These are phyloP conservation scores for Tethya wilhelma DNA, from an alignment of 37 sponge, comb jelly and placozoan species.

Conservation along the genomic window DNA sequence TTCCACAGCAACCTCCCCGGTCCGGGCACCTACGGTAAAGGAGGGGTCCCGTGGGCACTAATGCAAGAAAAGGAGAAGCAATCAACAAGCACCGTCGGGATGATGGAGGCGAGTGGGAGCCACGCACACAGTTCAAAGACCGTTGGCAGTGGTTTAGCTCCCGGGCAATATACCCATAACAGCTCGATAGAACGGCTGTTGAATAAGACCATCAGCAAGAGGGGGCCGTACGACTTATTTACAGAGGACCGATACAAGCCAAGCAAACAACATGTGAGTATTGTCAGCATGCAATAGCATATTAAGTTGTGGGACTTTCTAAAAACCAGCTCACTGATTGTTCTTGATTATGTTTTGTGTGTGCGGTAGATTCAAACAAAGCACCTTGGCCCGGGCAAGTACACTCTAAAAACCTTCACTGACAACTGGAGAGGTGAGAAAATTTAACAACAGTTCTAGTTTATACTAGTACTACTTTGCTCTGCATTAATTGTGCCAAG, in stretches of 20 bases:
- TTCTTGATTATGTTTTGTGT: not conserved
- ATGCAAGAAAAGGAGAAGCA: conserved; percentile 67
- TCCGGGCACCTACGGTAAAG: conserved; percentile 86
- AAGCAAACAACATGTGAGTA: conserved; percentile 37
- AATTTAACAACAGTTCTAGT: too few relatives aligned
- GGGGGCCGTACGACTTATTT: conserved; percentile 96
- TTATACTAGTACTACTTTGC: too few relatives aligned
- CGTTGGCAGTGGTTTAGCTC: conserved; percentile 81
- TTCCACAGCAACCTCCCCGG: conserved; percentile 42
- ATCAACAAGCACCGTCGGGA: conserved; percentile 82
- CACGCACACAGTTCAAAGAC: not conserved
- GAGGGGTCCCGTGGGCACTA: conserved; percentile 72
- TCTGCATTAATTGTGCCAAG: too few relatives aligned
- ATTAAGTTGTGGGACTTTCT: not conserved
- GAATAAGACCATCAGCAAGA: conserved; percentile 73
- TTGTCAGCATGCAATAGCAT: not conserved
- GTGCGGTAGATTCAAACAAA: conserved; percentile 33
- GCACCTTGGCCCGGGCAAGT: conserved; percentile 91
- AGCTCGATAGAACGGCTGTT: conserved; percentile 76
- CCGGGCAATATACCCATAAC: conserved; percentile 75
- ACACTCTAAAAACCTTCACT: conserved; percentile 71
- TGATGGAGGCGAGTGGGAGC: conserved; percentile 72
- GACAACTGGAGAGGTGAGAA: conserved; percentile 70
- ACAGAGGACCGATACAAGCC: conserved; percentile 78
- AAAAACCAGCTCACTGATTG: not conserved